Evolutionary conservation across 1,140 invertebrate species (phyloP).

Genomic region (Bombus huntii): DNA sequence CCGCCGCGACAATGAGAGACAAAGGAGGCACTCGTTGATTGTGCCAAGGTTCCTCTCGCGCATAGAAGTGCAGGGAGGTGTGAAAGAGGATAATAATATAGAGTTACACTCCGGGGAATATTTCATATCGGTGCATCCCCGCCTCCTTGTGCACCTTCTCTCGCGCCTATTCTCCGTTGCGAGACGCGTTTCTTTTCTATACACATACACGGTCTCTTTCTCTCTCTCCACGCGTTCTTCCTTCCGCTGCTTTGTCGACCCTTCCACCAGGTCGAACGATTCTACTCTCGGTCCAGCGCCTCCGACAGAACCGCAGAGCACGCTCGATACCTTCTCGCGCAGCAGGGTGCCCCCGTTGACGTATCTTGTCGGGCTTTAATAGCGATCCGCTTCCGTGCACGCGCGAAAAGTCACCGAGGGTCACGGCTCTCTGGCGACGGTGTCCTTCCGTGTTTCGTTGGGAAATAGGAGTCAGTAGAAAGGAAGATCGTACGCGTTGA

Average conservation of each 20-base stretch:
- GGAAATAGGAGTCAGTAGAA: no score
- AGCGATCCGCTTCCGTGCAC: conserved; percentile 59
- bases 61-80: conserved; percentile 79
- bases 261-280: not conserved
- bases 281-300: conserved; percentile 69
- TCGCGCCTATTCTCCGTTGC: conserved; percentile 48
- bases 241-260: conserved; percentile 24
- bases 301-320: conserved; percentile 30
- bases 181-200: conserved; percentile 28
- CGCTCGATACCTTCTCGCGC: conserved; percentile 39
- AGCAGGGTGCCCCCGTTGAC: conserved; percentile 51
- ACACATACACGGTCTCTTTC: conserved; percentile 32
- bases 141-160: conserved; percentile 43
- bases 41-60: conserved; percentile 72
- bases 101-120: conserved; percentile 78
- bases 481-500: not conserved
- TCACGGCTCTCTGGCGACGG: not conserved
- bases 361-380: conserved; percentile 48
- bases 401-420: conserved; percentile 74
- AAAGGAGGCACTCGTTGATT: conserved; percentile 76
- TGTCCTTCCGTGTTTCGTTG: not conserved
- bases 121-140: conserved; percentile 70
- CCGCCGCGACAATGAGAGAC: conserved; percentile 71
- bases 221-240: conserved; percentile 38
- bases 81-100: conserved; percentile 83